phyloP scores from a whole-genome alignment of 2,113 vertebrate genomes.

The Albula goreensis region DNA sequence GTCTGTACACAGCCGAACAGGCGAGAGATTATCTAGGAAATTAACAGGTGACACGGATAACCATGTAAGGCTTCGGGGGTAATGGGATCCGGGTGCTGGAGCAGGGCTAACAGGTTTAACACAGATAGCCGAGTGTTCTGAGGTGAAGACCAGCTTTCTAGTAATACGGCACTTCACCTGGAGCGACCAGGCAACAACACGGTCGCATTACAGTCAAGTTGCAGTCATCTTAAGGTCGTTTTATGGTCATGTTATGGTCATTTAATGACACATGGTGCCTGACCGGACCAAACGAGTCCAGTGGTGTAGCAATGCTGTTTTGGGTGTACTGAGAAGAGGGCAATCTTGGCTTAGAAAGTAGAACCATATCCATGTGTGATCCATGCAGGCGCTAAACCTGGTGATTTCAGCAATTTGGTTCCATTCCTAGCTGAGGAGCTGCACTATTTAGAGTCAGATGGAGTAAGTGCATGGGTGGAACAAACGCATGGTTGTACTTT shows the following conservation, averaged over 20 bases:
- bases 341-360: no score
- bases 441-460: no score
- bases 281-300: no score
- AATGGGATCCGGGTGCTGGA: background rate
- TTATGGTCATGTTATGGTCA: background rate
- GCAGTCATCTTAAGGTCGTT: background rate
- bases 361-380: no score
- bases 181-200: background rate
- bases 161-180: background rate
- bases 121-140: background rate
- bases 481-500: no score
- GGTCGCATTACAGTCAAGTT: background rate
- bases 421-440: no score
- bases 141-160: background rate
- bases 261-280: background rate
- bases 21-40: background rate
- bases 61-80: background rate
- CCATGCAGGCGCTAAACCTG: no score
- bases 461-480: no score
- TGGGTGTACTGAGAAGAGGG: no score
- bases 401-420: no score
- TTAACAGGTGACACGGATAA: background rate
- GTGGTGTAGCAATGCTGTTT: no score
- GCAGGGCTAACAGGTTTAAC: background rate
- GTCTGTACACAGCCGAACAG: no score